Conservation (phyloP, 2,113 vertebrate genomes). For the Oxygymnocypris stewartii region DNA sequence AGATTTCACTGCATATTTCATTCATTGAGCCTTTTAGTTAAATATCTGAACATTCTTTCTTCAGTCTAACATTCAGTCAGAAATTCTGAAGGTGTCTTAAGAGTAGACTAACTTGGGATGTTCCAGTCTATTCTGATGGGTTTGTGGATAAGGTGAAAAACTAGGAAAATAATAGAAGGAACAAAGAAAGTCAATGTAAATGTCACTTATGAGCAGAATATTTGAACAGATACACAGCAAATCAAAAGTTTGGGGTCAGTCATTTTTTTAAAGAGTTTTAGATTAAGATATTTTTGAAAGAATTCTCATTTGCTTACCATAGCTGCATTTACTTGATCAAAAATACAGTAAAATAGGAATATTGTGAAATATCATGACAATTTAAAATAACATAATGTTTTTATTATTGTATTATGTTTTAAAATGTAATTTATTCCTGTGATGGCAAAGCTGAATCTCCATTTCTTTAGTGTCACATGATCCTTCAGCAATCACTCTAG, state of each 20-base stretch:
- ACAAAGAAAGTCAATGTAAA: no score
- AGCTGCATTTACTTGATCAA: background rate
- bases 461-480: background rate
- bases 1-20: background rate
- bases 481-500: background rate
- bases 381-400: background rate
- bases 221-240: background rate
- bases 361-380: background rate
- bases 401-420: background rate
- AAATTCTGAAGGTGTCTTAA: background rate
- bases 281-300: no score
- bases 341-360: background rate
- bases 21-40: background rate
- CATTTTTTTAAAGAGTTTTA: no score
- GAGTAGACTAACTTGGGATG: background rate
- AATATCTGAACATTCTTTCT: background rate
- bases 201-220: background rate
- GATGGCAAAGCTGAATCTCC: no score
- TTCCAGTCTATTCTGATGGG: background rate
- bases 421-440: background rate
- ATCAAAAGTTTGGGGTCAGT: no score
- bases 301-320: background rate
- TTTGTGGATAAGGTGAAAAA: no score
- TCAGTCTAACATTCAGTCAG: background rate
- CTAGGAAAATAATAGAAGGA: no score